Evolutionary conservation across 1,140 invertebrate species (phyloP).

Genomic region (Doryteuthis pealeii): DNA sequence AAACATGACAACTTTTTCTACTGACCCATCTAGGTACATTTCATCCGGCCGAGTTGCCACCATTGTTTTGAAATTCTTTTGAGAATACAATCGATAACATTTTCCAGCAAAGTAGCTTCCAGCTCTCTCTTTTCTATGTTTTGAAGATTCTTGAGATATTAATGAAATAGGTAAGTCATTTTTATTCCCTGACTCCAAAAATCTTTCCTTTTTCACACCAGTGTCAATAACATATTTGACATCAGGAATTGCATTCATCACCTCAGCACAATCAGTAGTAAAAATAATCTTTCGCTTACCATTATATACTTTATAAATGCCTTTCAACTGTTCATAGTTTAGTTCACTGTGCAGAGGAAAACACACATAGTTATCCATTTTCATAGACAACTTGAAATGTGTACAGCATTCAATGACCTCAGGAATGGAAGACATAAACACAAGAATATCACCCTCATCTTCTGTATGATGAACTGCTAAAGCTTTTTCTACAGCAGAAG

Average conservation of each 20-base stretch:
- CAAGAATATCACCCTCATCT: slow-evolving; percentile 82
- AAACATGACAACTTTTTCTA: slow-evolving; percentile 47
- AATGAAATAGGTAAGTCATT: slow-evolving; percentile 33
- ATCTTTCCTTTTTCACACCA: slow-evolving; percentile 51
- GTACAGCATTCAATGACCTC: slow-evolving; percentile 50
- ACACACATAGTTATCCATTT: slow-evolving; percentile 26
- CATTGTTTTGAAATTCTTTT: slow-evolving; percentile 39
- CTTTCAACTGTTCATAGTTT: slow-evolving; percentile 91
- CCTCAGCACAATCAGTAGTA: slow-evolving; percentile 58
- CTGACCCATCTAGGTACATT: slow-evolving; percentile 40
- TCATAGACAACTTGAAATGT: slow-evolving; percentile 24
- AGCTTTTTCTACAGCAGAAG: slow-evolving; percentile 93
- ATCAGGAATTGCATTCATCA: slow-evolving; percentile 56
- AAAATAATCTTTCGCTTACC: slow-evolving; percentile 54
- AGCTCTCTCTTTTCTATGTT: slow-evolving; percentile 55
- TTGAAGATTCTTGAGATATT: slow-evolving; percentile 48
- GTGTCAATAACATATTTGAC: slow-evolving; percentile 56
- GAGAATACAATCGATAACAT: slow-evolving; percentile 52
- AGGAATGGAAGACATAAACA: slow-evolving; percentile 80
- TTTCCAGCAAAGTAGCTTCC: slow-evolving; percentile 45
- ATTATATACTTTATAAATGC: slow-evolving; percentile 38
- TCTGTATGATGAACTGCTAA: slow-evolving; percentile 91
- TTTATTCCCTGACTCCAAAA: slow-evolving; percentile 47
- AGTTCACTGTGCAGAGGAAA: slow-evolving; percentile 91
- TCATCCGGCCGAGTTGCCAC: slow-evolving; percentile 38